phyloP scores from a whole-genome alignment of 2,797 vertebrate species.

The Lemur catta region DNA sequence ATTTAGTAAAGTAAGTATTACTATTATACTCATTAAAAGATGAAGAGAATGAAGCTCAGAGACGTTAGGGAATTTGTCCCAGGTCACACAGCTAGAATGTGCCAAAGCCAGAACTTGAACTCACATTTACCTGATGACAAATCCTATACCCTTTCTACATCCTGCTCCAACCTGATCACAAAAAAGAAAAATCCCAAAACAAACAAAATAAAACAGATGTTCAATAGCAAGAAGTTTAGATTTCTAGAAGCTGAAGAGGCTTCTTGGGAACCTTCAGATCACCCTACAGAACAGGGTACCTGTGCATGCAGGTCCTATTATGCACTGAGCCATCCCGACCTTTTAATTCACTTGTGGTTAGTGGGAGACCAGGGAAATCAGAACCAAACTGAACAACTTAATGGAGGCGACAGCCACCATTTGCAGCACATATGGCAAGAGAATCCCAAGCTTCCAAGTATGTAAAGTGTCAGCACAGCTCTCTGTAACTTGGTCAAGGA shows the following conservation, averaged over 20 bases:
- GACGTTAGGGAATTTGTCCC: neutral
- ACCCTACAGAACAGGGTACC: neutral
- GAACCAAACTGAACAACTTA: neutral
- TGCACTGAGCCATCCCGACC: neutral
- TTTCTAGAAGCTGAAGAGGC: neutral
- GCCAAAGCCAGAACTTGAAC: neutral
- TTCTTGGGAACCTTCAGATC: neutral
- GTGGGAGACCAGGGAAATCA: neutral
- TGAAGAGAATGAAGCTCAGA: neutral
- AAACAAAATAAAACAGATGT: neutral
- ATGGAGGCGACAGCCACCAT: neutral
- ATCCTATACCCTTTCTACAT: neutral
- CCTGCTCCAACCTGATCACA: neutral
- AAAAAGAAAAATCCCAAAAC: neutral
- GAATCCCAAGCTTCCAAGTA: neutral
- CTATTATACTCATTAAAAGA: neutral
- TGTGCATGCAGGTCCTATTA: neutral
- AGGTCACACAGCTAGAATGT: neutral
- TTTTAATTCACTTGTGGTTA: neutral
- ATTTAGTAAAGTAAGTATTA: neutral
- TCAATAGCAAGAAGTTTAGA: neutral
- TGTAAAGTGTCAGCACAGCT: neutral
- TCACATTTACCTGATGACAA: neutral
- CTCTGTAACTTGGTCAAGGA: neutral
- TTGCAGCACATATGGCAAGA: neutral